These are phyloP conservation scores for Megalops atlanticus DNA, from an alignment of 2,113 vertebrate species.

Conservation along the genomic window DNA sequence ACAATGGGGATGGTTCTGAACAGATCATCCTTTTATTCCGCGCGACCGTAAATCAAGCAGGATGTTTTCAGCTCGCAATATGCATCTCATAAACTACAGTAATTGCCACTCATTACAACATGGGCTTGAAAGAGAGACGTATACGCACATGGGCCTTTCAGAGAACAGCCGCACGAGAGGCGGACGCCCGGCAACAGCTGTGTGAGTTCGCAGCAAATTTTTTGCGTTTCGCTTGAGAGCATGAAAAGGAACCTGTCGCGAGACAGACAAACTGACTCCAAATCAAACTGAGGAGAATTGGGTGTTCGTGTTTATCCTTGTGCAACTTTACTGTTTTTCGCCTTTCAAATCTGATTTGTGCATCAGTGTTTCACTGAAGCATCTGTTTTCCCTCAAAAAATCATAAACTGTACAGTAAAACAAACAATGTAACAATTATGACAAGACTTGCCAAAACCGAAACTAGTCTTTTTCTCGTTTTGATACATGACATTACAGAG, in stretches of 20 bases:
- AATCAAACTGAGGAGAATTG: not conserved
- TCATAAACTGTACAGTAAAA: not conserved
- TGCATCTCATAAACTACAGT: not conserved
- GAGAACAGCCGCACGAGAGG: not conserved
- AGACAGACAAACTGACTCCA: not conserved
- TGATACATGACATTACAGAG: not conserved
- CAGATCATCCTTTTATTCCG: constrained; percentile 16
- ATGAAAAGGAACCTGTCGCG: not conserved
- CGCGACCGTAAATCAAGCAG: constrained; percentile 13
- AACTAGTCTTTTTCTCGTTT: not conserved
- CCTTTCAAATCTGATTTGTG: not conserved
- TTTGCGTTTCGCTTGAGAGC: not conserved
- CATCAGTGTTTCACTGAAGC: not conserved
- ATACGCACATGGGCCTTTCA: not conserved
- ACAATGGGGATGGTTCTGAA: constrained; percentile 22
- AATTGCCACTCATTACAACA: not conserved
- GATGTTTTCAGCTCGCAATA: constrained; percentile 18
- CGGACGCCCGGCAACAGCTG: not conserved
- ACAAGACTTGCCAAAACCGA: not conserved
- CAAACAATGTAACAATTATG: not conserved
- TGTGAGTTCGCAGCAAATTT: not conserved
- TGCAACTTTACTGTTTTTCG: not conserved
- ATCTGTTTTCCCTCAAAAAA: not conserved
- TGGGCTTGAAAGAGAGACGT: not conserved
- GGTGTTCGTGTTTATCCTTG: not conserved